Conservation (phyloP, 2,113 vertebrate genomes). For the Atrichornis clamosus region DNA sequence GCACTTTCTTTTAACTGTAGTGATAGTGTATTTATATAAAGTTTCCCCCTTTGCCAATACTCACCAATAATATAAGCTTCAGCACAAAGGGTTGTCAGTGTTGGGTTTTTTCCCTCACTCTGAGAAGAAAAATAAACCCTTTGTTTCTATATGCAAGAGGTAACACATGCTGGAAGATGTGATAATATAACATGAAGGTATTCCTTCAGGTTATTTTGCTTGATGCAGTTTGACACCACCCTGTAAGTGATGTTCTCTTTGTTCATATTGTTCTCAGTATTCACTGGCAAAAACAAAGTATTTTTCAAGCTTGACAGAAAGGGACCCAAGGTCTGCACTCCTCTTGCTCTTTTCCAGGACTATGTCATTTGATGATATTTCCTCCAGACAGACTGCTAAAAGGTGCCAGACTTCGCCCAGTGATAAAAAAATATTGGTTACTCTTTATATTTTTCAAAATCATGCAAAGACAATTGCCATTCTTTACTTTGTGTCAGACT, state of each 20-base stretch:
- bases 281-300: neutral
- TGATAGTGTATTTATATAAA: neutral
- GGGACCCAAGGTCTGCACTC: neutral
- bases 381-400: neutral
- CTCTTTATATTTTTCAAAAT: neutral
- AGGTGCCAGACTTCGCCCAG: neutral
- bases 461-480: neutral
- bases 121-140: constrained; percentile 6
- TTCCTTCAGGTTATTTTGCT: constrained; percentile 34
- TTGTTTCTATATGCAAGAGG: neutral
- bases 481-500: neutral
- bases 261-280: neutral
- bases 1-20: neutral
- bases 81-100: neutral
- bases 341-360: neutral
- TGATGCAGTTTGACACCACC: neutral
- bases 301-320: constrained; percentile 13
- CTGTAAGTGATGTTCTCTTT: constrained; percentile 19
- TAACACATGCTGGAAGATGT: neutral
- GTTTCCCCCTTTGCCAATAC: neutral
- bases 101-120: neutral
- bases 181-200: neutral
- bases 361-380: neutral
- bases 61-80: constrained; percentile 25
- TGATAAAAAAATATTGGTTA: neutral